Conservation (phyloP, 2,888 invertebrate species). For the Oligia latruncula region DNA sequence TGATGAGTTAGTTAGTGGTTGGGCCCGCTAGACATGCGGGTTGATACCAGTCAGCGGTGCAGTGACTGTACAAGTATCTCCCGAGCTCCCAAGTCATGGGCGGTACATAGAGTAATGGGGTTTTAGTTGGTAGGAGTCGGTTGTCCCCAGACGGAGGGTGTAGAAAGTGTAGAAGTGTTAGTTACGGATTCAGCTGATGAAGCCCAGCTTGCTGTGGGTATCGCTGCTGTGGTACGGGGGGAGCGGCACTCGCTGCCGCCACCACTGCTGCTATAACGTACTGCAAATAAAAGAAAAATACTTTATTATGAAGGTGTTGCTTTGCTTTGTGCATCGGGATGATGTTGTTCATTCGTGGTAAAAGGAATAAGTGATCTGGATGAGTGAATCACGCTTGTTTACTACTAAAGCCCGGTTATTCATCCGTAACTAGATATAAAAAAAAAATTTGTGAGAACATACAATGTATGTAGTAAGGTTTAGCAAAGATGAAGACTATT, state of each 20-base stretch:
- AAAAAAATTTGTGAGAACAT: too few species aligned
- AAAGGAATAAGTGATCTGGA: neutral
- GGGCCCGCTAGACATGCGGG: too few species aligned
- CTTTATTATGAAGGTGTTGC: neutral
- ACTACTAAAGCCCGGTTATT: neutral
- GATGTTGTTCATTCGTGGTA: neutral
- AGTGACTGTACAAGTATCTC: neutral
- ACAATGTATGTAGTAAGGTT: too few species aligned
- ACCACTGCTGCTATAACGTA: slow-evolving; percentile 70
- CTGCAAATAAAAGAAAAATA: slow-evolving; percentile 68
- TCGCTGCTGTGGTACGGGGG: slow-evolving; percentile 71
- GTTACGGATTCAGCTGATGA: slow-evolving; percentile 79
- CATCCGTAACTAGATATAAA: too few species aligned
- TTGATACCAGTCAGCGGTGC: too few species aligned
- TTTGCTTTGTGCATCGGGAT: neutral
- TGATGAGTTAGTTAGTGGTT: too few species aligned
- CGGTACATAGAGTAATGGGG: neutral
- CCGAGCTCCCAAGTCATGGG: neutral
- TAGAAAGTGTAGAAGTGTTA: slow-evolving; percentile 11
- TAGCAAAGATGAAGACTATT: too few species aligned
- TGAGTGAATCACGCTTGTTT: slow-evolving; percentile 3
- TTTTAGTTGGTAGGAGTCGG: neutral
- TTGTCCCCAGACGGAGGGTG: neutral
- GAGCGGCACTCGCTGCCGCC: slow-evolving; percentile 75
- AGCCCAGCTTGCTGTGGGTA: slow-evolving; percentile 73